Conservation (phyloP, 2,113 vertebrate genomes). For the Phocoena sinus region DNA sequence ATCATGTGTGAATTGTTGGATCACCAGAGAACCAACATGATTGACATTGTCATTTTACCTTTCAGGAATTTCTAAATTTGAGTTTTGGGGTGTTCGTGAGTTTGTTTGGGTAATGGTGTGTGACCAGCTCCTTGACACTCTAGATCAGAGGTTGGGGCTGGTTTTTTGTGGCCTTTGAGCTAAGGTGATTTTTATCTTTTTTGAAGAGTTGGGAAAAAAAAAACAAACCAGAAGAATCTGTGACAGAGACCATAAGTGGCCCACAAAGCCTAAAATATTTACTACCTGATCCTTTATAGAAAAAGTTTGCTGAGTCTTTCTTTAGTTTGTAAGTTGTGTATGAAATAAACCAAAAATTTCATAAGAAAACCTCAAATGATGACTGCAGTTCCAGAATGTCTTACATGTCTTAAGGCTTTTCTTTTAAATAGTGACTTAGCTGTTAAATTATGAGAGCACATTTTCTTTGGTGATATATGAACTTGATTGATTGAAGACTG, state of each 20-base stretch:
- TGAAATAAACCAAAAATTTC: slow-evolving; percentile 17
- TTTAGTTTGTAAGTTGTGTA: slow-evolving; percentile 30
- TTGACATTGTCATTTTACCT: not conserved
- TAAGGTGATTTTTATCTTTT: slow-evolving; percentile 9
- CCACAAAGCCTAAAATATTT: slow-evolving; percentile 14
- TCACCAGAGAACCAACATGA: not conserved
- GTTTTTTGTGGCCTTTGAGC: not conserved
- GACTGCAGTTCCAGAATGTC: not conserved
- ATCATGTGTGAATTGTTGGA: not conserved
- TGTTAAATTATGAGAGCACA: not conserved
- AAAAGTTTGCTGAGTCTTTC: not conserved
- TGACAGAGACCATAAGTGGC: not conserved
- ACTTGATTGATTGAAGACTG: not conserved
- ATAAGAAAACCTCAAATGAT: not conserved
- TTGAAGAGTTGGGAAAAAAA: not conserved
- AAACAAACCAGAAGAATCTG: not conserved
- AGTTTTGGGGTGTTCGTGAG: not conserved
- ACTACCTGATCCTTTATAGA: not conserved
- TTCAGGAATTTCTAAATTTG: not conserved
- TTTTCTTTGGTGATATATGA: not conserved
- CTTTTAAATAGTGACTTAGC: slow-evolving; percentile 13
- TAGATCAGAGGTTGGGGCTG: not conserved
- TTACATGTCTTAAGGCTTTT: not conserved
- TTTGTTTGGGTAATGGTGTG: not conserved
- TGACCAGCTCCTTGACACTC: not conserved